Base-by-base conservation (phyloP, 2,888 invertebrate genomes). In the Labia minor region DNA sequence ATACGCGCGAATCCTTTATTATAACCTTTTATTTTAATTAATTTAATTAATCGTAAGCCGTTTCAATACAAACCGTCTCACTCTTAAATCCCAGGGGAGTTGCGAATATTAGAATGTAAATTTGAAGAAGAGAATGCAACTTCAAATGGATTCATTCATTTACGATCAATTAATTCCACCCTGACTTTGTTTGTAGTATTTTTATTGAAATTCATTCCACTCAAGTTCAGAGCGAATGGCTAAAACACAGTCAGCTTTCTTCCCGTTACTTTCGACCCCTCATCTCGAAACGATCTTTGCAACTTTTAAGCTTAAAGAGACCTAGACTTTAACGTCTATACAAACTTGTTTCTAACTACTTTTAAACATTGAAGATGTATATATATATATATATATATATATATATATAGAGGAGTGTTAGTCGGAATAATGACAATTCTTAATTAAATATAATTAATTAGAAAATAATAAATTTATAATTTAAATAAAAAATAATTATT, bases 381-480 rank as follows among this genome's bases (percentile, higher is more conserved):
- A 11, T 49, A 11, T 49, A 3, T 10, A 8, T 49, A n/a, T n/a
- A 11, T 14, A n/a, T 14, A n/a, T 14, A 49, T 49, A 8, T 8
- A 49, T 4, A 8, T 49, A 16, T 4, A n/a, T 49, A 49, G 14
- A 49, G 49, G 49, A 49, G 3, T 11, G n/a, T 14, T 8, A 49
- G 49, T 49, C 14, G 49, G n/a, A 49, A 49, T 49, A 49, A 49
- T 49, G 49, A 49, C 49, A 49, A 49, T 49, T 14, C n/a, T 49
- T 49, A 49, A 49, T 49, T 49, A 49, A 49, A n/a, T n/a, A 49
- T 49, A 49, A 49, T 49, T 49, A 49, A 49, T 49, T 49, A 49
- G 49, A 11, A 8, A 33, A 6, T 33, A 33, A 33, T n/a, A n/a
- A n/a, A n/a, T n/a, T n/a, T n/a, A n/a, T n/a, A n/a, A n/a, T n/a